These are phyloP conservation scores for Exephanes ischioxanthus DNA, from an alignment of 2,888 invertebrate genomes.

Conservation along the genomic window DNA sequence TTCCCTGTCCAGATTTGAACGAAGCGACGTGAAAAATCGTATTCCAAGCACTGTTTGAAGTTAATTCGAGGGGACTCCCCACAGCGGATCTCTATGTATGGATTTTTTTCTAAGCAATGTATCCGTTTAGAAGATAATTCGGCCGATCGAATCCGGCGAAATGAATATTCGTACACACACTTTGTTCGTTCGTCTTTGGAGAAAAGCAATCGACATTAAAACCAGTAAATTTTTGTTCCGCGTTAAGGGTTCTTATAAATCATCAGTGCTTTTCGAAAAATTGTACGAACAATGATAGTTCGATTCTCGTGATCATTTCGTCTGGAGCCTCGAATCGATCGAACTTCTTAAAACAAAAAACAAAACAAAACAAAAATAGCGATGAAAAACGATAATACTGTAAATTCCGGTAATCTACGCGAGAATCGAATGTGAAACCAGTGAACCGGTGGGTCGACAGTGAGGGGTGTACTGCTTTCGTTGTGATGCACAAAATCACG, in stretches of 20 bases:
- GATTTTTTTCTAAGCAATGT: slow-evolving; percentile 21
- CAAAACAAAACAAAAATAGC: background rate
- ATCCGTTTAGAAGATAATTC: background rate
- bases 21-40: slow-evolving; percentile 26
- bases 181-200: background rate
- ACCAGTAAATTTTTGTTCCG: background rate
- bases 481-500: slow-evolving; percentile 69
- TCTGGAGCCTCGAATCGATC: background rate
- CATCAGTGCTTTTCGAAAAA: background rate
- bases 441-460: slow-evolving; percentile 35
- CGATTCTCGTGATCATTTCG: background rate
- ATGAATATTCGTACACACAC: background rate
- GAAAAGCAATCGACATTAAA: background rate
- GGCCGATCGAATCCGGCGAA: slow-evolving; percentile 3
- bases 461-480: slow-evolving; percentile 55
- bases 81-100: slow-evolving; percentile 30
- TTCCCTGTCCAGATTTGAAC: slow-evolving; percentile 12
- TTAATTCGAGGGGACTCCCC: slow-evolving; percentile 10
- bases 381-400: slow-evolving; percentile 31
- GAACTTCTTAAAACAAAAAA: background rate
- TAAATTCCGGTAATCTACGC: slow-evolving; percentile 10
- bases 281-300: background rate
- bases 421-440: slow-evolving; percentile 32
- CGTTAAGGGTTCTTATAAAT: background rate
- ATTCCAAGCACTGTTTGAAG: slow-evolving; percentile 32